Percentiles rank a stretch among this genome's conserved stretches.
phyloP scores from a whole-genome alignment of 37 sponge, comb jelly and placozoan genomes.

The Halisarca cf. caerulea region DNA sequence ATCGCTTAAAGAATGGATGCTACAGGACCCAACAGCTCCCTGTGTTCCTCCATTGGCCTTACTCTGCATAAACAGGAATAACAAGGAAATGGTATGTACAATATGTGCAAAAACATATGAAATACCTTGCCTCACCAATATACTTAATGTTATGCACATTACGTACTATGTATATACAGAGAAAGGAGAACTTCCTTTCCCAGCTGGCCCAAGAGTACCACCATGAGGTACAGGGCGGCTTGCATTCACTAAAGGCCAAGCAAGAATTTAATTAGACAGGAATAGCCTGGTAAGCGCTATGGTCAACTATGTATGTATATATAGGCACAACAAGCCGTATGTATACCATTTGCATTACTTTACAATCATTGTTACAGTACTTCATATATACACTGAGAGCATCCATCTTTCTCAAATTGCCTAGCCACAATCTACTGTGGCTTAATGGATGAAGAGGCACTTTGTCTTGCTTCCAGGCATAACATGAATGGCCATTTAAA shows the following conservation, averaged over 20 bases:
- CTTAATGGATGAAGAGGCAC: no score
- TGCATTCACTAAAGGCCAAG: not conserved
- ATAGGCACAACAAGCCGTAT: not conserved
- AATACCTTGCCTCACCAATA: not conserved
- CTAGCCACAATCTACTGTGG: no score
- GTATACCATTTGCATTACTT: not conserved
- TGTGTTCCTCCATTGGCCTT: not conserved
- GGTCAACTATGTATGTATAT: not conserved
- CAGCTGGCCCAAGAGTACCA: slow-evolving; percentile 2
- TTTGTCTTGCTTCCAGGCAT: no score
- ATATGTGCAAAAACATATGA: not conserved
- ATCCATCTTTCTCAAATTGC: not conserved
- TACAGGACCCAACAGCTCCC: no score
- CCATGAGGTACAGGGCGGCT: not conserved
- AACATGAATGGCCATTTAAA: no score
- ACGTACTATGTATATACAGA: not conserved
- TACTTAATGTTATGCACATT: not conserved
- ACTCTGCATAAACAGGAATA: not conserved
- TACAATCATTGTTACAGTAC: not conserved
- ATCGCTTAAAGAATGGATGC: no score
- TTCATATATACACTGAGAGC: no score
- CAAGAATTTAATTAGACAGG: not conserved
- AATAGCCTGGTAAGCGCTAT: not conserved
- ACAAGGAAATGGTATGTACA: not conserved
- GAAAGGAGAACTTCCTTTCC: not conserved